Base-by-base conservation (phyloP, 2,113 vertebrate genomes). In the Probosciger aterrimus region DNA sequence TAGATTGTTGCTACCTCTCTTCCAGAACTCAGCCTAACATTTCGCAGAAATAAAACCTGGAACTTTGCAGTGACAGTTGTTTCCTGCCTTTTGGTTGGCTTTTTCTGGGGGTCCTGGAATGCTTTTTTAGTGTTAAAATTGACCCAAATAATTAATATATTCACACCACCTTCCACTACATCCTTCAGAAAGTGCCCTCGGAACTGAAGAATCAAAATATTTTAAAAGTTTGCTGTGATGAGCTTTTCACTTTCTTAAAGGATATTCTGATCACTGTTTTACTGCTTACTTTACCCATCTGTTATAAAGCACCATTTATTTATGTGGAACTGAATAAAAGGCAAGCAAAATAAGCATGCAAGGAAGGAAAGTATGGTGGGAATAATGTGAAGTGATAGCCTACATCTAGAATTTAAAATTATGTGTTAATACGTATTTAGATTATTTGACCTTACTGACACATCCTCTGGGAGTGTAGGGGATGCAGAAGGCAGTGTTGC, bases 401-500 rank as follows among this genome's bases (percentile, higher is more conserved):
- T 23, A 59, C 55, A n/a, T 59, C 20, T 59, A 23, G 9, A 59
- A n/a, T n/a, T 59, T 59, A 23, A 23, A 59, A n/a, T 59, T 23
- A n/a, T 59, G 8, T n/a, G 9, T 59, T n/a, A 59, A n/a, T 59
- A n/a, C 5, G 9, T 59, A 15, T 59, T 59, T n/a, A 12, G 55
- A 57, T 57, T 59, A 59, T 23, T 15, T 97, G 93, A 97, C 94
- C 86, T 87, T 93, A 82, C 75, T 7, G 16, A 82, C 14, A 16
- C 94, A 93, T 97, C 87, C 55, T 97, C 82, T 59, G 67, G 70
- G 55, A 92, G 91, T 24, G 50, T 49, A 76, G 93, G 82, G 78
- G 81, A 86, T 97, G 91, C 90, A 96, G 95, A 96, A 97, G 92
- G 89, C 91, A 82, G 64, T 93, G 97, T 97, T 97, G 94, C 92